phyloP scores from a whole-genome alignment of 2,113 vertebrate species.

The Chauna torquata region DNA sequence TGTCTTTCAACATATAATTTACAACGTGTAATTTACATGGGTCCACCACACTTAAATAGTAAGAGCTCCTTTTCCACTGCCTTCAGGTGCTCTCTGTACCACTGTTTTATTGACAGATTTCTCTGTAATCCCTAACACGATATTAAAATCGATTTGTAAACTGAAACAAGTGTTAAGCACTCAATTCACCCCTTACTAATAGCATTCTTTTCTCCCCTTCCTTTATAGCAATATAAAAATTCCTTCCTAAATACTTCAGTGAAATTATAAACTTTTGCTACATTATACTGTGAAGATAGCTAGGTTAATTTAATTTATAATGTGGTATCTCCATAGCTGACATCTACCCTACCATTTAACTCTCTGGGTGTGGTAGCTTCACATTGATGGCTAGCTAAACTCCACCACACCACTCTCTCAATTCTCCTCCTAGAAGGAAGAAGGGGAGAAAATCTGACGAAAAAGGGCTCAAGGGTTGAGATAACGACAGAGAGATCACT shows the following conservation, averaged over 20 bases:
- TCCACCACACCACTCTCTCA: background rate
- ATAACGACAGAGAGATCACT: background rate
- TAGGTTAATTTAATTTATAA: background rate
- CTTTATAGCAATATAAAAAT: conserved; percentile 50
- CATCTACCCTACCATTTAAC: background rate
- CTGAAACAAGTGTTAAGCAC: conserved; percentile 66
- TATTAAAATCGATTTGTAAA: conserved; percentile 77
- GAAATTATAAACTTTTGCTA: conserved; percentile 37
- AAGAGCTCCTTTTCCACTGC: background rate
- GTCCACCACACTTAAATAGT: too few species aligned
- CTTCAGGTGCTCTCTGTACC: conserved; percentile 25
- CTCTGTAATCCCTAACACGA: conserved; percentile 70
- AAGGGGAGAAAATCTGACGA: background rate
- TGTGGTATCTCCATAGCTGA: background rate
- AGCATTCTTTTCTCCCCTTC: conserved; percentile 29
- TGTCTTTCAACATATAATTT: background rate
- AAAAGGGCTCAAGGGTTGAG: background rate
- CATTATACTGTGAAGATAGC: background rate
- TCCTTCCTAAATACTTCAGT: conserved; percentile 47
- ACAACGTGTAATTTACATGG: background rate
- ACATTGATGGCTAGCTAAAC: background rate
- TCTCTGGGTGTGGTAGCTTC: background rate
- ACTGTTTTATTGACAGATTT: conserved; percentile 70
- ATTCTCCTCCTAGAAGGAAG: background rate
- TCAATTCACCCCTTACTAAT: conserved; percentile 33